These are phyloP conservation scores for Yponomeuta malinellus DNA, from an alignment of 2,888 invertebrate genomes.

Conservation along the genomic window DNA sequence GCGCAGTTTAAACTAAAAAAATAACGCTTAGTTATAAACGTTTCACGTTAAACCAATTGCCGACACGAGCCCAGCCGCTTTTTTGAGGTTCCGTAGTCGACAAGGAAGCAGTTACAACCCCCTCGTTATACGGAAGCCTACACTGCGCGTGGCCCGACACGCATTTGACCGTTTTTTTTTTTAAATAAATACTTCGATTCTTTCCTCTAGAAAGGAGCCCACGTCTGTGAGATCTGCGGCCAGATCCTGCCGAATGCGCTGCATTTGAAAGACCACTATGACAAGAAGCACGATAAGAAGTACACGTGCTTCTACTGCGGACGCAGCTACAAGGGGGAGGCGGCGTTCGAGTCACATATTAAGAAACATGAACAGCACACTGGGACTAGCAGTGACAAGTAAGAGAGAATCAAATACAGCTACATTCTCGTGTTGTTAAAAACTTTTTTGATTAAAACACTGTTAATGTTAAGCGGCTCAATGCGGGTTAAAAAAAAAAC, in stretches of 20 bases:
- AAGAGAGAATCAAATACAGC: constrained; percentile 19
- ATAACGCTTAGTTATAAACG: too few relatives aligned
- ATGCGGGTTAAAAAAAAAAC: too few relatives aligned
- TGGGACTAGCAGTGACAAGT: constrained; percentile 27
- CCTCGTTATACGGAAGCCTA: too few relatives aligned
- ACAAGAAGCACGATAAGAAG: constrained; percentile 46
- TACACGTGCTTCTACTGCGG: constrained; percentile 64
- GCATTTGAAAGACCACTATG: constrained; percentile 39
- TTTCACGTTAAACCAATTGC: too few relatives aligned
- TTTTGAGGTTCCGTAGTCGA: too few relatives aligned
- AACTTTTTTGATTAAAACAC: too few relatives aligned
- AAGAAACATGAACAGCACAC: constrained; percentile 52
- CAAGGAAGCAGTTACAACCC: too few relatives aligned
- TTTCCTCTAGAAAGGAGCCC: constrained; percentile 23
- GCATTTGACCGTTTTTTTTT: too few relatives aligned
- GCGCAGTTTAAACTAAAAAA: too few relatives aligned
- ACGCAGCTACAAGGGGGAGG: constrained; percentile 48
- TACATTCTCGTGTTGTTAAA: not conserved
- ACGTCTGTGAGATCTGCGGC: constrained; percentile 57
- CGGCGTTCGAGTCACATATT: constrained; percentile 53
- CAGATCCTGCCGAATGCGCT: constrained; percentile 36
- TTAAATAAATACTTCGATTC: not conserved
- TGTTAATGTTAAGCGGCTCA: too few relatives aligned
- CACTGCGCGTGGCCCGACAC: too few relatives aligned
- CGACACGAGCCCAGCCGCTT: too few relatives aligned